Conservation (phyloP, 1,140 invertebrate species). For the Hycleus cichorii region DNA sequence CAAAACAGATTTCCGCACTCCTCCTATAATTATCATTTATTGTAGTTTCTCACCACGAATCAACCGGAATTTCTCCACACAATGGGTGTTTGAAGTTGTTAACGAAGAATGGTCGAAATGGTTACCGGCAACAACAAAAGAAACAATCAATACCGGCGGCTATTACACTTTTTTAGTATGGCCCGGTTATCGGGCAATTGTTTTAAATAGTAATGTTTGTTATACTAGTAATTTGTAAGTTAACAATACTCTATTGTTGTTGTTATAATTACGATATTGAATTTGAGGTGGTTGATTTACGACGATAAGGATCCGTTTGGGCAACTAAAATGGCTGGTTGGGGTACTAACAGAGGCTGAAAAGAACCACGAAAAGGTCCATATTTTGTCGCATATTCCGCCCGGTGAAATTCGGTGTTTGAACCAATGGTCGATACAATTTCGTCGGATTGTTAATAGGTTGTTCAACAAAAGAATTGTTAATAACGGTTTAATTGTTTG, state of each 20-base stretch:
- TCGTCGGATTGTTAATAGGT: constrained; percentile 51
- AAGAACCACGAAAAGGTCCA: constrained; percentile 66
- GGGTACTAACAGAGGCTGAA: constrained; percentile 63
- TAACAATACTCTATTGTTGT: not conserved
- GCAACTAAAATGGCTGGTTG: constrained; percentile 74
- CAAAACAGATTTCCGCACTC: constrained; percentile 10
- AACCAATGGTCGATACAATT: constrained; percentile 60
- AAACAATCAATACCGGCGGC: constrained; percentile 57
- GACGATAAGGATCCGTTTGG: constrained; percentile 53
- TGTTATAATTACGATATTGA: constrained; percentile 6
- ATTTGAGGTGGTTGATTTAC: constrained; percentile 52
- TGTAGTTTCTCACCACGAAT: constrained; percentile 19
- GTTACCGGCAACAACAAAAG: constrained; percentile 54
- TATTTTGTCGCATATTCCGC: constrained; percentile 75
- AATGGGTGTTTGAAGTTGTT: constrained; percentile 62
- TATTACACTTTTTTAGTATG: constrained; percentile 59
- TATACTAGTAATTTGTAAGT: constrained; percentile 65
- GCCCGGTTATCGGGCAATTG: constrained; percentile 62
- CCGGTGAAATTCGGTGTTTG: constrained; percentile 53
- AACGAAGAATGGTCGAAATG: constrained; percentile 58
- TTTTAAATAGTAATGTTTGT: constrained; percentile 67
- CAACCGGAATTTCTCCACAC: constrained; percentile 44
- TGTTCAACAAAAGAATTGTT: not conserved
- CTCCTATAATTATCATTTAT: not conserved
- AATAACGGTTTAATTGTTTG: not conserved